Conservation (phyloP, 2,888 invertebrate species). For the Vanessa cardui region DNA sequence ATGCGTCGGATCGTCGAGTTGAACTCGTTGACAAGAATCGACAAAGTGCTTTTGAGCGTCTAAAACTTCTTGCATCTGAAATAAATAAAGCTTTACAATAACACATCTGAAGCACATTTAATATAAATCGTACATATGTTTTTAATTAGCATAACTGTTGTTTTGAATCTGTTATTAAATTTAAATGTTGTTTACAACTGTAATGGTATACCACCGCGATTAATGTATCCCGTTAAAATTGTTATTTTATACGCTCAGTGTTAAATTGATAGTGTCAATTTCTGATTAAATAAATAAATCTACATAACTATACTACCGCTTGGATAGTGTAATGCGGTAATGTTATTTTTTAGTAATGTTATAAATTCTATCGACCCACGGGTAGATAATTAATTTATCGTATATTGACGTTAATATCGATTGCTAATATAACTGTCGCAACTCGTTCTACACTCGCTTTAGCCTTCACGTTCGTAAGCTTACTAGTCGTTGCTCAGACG, state of each 20-base stretch:
- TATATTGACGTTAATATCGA: constrained; percentile 26
- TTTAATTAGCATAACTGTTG: no score
- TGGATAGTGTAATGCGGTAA: not conserved
- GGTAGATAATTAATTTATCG: constrained; percentile 2
- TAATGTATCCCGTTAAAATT: no score
- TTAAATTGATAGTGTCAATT: not conserved
- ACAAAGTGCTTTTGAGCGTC: constrained; percentile 85
- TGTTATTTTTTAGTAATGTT: not conserved
- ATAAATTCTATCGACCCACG: not conserved
- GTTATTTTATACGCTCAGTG: no score
- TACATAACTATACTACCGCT: not conserved
- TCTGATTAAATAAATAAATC: not conserved
- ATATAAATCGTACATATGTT: not conserved
- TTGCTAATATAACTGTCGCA: constrained; percentile 30
- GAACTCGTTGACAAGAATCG: constrained; percentile 85
- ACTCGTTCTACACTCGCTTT: constrained; percentile 30
- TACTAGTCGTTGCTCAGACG: constrained; percentile 31
- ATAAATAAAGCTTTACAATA: constrained; percentile 27
- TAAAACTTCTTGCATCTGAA: constrained; percentile 83
- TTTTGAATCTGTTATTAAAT: no score
- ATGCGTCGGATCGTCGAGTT: constrained; percentile 85
- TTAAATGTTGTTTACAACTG: no score
- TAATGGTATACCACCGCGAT: no score
- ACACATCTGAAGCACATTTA: not conserved
- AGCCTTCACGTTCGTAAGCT: constrained; percentile 34